Evolutionary conservation across 2,888 invertebrate genomes (phyloP), one percentile per base, ranked within the genome.

Genomic region (Nebria brevicollis): DNA sequence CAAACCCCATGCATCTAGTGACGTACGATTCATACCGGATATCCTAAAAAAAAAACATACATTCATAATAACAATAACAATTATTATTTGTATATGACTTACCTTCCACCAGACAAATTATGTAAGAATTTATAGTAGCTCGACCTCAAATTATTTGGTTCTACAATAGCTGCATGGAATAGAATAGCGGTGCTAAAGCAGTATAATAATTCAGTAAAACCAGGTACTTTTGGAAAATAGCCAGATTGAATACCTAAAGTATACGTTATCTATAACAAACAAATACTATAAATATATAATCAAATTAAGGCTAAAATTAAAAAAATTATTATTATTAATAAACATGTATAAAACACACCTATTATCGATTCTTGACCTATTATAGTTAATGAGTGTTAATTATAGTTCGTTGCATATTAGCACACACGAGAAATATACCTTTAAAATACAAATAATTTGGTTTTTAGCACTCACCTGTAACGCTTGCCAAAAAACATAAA

Each of bases 111-210:
- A 0, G 96, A 96, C 83, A 96, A 90, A 82, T 91, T 91, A 83
- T 93, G 91, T 68, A 97, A 89, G 88, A 96, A 96, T 87, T 94
- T 94, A 92, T 94, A 95, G 88, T 97, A 97, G 79, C 95, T 95
- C n/a, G 93, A 91, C 83, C 96, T 91, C 83, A 97, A 88, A 86
- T 93, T 94, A 82, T 94, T 93, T 0, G 96, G 95, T 87, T 97
- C 96, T 82, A 96, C 86, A 65, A 95, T 92, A 77, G 94, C 95
- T 6, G 93, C 93, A 88, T 95, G 95, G 87, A 96, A 95, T 65
- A 96, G 90, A 83, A 94, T 89, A 11, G 94, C 94, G 4, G 96
- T 96, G 84, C 95, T 94, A 82, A 95, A 89, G 83, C 95, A 93
- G 87, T 96, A 96, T 43, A 96, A 89, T 81, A 95, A 89, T 73